Evolutionary conservation across 2,113 vertebrate genomes (phyloP).

Genomic region (Thymallus thymallus): DNA sequence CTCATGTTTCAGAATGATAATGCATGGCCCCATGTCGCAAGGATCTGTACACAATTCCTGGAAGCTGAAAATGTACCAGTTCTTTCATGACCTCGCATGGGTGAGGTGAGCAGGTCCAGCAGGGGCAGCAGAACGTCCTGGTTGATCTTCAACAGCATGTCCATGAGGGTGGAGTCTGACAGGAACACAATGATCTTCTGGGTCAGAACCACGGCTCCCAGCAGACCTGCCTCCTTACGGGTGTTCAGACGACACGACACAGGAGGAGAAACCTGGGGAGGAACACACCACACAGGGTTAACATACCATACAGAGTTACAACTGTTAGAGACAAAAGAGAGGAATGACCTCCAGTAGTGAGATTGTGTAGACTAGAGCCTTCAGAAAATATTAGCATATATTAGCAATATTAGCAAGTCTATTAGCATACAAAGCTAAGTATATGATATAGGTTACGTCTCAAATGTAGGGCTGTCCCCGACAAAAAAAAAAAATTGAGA

Average conservation of each 20-base stretch:
- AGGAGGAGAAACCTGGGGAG: conserved; percentile 81
- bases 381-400: no score
- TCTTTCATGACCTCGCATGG: conserved; percentile 9
- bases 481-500: no score
- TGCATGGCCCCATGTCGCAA: no score
- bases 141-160: conserved; percentile 95
- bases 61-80: no score
- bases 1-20: no score
- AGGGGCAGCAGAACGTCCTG: conserved; percentile 92
- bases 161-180: conserved; percentile 95
- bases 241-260: conserved; percentile 87
- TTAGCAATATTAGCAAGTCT: no score
- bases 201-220: conserved; percentile 87
- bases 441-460: no score
- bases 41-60: no score
- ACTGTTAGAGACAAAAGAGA: neutral
- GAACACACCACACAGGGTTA: neutral
- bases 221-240: conserved; percentile 91
- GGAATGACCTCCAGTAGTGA: no score
- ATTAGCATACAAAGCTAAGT: no score
- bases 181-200: conserved; percentile 95
- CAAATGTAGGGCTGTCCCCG: no score
- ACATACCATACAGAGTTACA: neutral
- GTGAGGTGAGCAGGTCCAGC: conserved; percentile 88
- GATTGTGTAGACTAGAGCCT: no score